phyloP scores from a whole-genome alignment of 1,140 invertebrate genomes.

The Notospermus geniculatus region DNA sequence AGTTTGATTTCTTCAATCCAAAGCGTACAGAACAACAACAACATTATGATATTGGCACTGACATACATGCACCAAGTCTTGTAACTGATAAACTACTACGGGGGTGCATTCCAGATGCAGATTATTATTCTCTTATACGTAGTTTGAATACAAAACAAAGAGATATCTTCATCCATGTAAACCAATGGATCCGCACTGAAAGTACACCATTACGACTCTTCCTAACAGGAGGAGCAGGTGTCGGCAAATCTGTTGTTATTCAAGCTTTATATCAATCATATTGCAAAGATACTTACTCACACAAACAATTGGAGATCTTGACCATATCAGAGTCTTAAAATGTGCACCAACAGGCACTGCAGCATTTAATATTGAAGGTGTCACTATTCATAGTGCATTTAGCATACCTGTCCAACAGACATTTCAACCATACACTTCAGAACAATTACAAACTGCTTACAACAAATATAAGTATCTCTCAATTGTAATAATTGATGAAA shows the following conservation, averaged over 20 bases:
- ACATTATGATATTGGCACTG: slow-evolving; percentile 21
- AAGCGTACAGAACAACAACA: neutral
- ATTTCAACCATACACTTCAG: slow-evolving; percentile 5
- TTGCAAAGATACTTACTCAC: slow-evolving; percentile 20
- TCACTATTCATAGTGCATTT: slow-evolving; percentile 25
- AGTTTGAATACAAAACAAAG: neutral
- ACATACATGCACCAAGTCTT: slow-evolving; percentile 14
- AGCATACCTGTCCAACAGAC: slow-evolving; percentile 24
- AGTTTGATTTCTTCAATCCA: slow-evolving; percentile 6
- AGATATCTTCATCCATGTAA: slow-evolving; percentile 3
- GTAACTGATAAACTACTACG: slow-evolving; percentile 2
- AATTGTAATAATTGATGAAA: too few species aligned
- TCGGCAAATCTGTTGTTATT: slow-evolving; percentile 28
- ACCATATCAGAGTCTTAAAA: slow-evolving; percentile 21
- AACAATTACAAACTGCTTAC: neutral
- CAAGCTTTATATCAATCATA: slow-evolving; percentile 21
- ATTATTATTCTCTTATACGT: neutral
- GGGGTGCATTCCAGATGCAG: slow-evolving; percentile 8
- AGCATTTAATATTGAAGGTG: slow-evolving; percentile 25
- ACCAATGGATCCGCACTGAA: slow-evolving; percentile 12
- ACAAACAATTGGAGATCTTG: slow-evolving; percentile 21
- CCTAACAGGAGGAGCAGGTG: slow-evolving; percentile 27
- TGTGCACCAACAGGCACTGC: slow-evolving; percentile 27
- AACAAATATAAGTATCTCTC: slow-evolving; percentile 2
- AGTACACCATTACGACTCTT: slow-evolving; percentile 17